Base-by-base conservation (phyloP, 53 echinoderm and acorn worm species). In the Echinarachnius parma region DNA sequence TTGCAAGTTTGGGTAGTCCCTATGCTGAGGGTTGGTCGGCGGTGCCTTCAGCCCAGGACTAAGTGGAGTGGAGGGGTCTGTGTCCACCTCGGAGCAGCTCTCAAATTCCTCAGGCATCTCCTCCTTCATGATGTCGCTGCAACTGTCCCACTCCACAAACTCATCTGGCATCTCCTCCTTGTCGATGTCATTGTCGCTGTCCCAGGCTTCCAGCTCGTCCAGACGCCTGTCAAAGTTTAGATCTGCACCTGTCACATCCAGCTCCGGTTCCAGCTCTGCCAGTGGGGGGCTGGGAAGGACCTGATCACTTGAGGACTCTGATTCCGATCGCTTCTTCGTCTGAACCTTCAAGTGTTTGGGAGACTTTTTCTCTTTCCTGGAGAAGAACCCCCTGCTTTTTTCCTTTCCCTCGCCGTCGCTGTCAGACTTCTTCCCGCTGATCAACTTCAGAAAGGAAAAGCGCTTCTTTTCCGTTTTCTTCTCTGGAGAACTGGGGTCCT, bases 81-180 rank as follows among this genome's bases (percentile, higher is more conserved):
- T 66, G 24, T 80, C 80, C 26, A 82, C 86, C 30, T 93, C 93
- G 2, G 86, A 90, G 34, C 79, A 50, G 47, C 85, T 94, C 42
- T 94, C 90, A 60, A 90, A 86, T 23, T 85, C 87, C 22, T 87
- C 94, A 0, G 94, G 94, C 56, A 94, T 72, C 42, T 89, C 90
- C 46, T 94, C 94, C 37, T 90, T 90, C 53, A 82, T 78, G 67
- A 94, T 90, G 61, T 94, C 94, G 24, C 69, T 84, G 35, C 90
- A 90, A 45, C 94, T 94, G 64, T 94, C 94, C 87, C 87, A 94
- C 36, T 90, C 90, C 9, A 84, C 81, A 68, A 90, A 90, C 68
- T 94, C 89, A 56, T 90, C 86, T 21, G 94, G 94, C 94, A 94
- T 94, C 18, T 78, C 81, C 69, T 94, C 94, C 19, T 94, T 94